phyloP scores from a whole-genome alignment of 1,140 invertebrate species.

The Daktulosphaira vitifoliae region DNA sequence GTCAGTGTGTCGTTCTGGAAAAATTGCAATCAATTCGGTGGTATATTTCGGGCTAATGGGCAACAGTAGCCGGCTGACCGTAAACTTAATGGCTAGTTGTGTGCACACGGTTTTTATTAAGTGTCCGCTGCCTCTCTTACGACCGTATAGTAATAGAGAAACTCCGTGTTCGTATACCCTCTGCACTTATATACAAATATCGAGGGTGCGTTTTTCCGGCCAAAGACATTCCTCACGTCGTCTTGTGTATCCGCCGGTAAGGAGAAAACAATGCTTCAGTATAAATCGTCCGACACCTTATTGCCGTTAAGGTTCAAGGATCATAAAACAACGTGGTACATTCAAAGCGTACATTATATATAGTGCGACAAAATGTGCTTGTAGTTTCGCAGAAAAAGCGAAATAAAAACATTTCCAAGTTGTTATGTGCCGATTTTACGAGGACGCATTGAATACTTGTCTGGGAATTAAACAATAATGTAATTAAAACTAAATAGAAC shows the following conservation, averaged over 20 bases:
- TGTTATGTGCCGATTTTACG: too few species aligned
- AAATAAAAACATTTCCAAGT: too few species aligned
- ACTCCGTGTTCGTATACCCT: too few species aligned
- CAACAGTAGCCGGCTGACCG: background rate
- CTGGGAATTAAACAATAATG: too few species aligned
- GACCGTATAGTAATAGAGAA: too few species aligned
- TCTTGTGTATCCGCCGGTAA: background rate
- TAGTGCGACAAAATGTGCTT: background rate
- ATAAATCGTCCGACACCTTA: slow-evolving; percentile 30
- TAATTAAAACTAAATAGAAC: too few species aligned
- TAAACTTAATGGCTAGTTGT: slow-evolving; percentile 16
- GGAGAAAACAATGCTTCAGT: slow-evolving; percentile 22
- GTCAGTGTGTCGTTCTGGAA: background rate
- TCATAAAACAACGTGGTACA: slow-evolving; percentile 18
- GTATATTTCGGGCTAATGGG: too few species aligned
- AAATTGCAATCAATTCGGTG: slow-evolving; percentile 15
- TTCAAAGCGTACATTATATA: slow-evolving; percentile 9
- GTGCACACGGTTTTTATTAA: slow-evolving; percentile 21
- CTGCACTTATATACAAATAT: background rate
- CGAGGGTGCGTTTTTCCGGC: slow-evolving; percentile 8
- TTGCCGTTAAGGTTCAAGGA: slow-evolving; percentile 27
- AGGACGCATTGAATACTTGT: too few species aligned
- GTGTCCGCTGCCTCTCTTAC: background rate
- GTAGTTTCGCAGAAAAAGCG: background rate
- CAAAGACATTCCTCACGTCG: slow-evolving; percentile 18